Evolutionary conservation across 1,140 invertebrate species (phyloP).

Genomic region (Pseudomyrmex cubaensis): DNA sequence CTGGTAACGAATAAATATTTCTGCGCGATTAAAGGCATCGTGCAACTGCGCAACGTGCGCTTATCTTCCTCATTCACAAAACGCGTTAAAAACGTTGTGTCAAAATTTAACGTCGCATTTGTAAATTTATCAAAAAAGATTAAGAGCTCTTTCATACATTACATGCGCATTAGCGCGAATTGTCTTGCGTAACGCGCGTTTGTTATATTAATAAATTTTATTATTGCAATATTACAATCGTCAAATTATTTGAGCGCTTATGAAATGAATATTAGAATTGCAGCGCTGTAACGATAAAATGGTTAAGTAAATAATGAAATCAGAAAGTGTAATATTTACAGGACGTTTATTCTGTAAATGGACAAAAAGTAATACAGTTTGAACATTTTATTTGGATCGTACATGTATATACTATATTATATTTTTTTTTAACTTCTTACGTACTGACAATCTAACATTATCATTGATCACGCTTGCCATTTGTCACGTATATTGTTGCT

Average conservation of each 20-base stretch:
- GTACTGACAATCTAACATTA: constrained; percentile 58
- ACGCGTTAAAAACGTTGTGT: not conserved
- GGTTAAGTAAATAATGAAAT: constrained; percentile 19
- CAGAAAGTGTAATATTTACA: constrained; percentile 63
- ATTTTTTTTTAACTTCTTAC: constrained; percentile 62
- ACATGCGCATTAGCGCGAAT: not conserved
- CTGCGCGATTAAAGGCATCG: constrained; percentile 52
- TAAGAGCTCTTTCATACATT: not conserved
- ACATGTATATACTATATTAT: constrained; percentile 17
- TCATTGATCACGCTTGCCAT: constrained; percentile 29
- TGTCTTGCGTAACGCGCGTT: not conserved
- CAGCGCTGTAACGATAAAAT: not conserved
- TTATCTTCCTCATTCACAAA: not conserved
- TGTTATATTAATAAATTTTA: constrained; percentile 27
- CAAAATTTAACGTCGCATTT: constrained; percentile 18
- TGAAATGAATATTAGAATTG: constrained; percentile 1
- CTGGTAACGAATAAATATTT: constrained; percentile 64
- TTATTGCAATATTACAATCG: not conserved
- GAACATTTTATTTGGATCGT: constrained; percentile 57
- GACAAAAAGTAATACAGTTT: constrained; percentile 72
- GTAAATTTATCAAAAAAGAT: constrained; percentile 16
- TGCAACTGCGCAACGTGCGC: constrained; percentile 16
- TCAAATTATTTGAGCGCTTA: constrained; percentile 2
- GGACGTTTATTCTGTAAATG: constrained; percentile 69
- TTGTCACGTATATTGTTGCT: constrained; percentile 41